A percentile compares a stretch with the other conserved stretches of the same genome.
Conservation (phyloP, 1,140 invertebrate species). For the Bombyx mori region DNA sequence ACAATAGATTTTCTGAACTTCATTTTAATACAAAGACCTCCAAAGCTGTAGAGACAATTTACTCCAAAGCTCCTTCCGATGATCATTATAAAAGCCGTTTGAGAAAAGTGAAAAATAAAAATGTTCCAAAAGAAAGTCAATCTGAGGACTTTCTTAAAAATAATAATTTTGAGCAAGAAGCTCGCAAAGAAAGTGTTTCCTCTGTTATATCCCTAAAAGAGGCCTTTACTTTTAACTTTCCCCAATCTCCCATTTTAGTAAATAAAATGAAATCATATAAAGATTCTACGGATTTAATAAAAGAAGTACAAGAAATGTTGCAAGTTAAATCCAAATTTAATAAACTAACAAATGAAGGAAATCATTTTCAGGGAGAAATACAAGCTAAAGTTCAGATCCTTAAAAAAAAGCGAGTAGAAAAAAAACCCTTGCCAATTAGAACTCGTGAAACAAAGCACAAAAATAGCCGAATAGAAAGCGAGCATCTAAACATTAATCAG, state of each 20-base stretch:
- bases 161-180: no score
- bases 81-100: no score
- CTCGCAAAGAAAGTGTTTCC: no score
- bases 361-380: conserved; percentile 9
- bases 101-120: no score
- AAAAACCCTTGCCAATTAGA: neutral
- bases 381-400: conserved; percentile 9
- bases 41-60: no score
- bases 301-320: conserved; percentile 32
- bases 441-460: conserved; percentile 7
- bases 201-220: conserved; percentile 2
- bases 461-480: conserved; percentile 6
- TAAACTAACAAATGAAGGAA: conserved; percentile 17
- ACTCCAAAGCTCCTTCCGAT: no score
- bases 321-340: conserved; percentile 19
- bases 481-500: conserved; percentile 7
- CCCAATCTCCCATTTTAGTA: conserved; percentile 16
- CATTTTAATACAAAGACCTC: no score
- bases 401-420: conserved; percentile 8
- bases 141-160: no score
- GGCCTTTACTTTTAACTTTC: conserved; percentile 36
- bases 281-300: conserved; percentile 42
- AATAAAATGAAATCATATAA: conserved; percentile 11
- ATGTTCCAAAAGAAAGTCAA: no score
- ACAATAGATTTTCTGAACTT: no score